Percentiles rank a stretch among this genome's conserved stretches.
Conservation (phyloP, 1,140 invertebrate species). For the Drosophila serrata region DNA sequence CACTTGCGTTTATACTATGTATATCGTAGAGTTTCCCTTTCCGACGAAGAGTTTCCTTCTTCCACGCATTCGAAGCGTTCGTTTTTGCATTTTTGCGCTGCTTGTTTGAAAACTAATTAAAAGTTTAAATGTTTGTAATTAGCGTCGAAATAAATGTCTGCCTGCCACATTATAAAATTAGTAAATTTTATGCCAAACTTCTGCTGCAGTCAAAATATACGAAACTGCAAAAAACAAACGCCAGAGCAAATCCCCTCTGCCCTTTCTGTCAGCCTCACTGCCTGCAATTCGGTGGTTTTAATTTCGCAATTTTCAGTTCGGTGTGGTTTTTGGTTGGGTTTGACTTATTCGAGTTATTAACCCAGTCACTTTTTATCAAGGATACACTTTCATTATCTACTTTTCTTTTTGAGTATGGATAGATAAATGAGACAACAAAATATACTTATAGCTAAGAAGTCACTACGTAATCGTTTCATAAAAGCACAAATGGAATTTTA, state of each 20-base stretch:
- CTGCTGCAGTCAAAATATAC: constrained; percentile 56
- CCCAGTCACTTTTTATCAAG: neutral
- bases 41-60: constrained; percentile 23
- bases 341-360: constrained; percentile 8
- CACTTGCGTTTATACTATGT: constrained; percentile 14
- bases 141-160: constrained; percentile 82
- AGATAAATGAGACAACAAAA: too few species aligned
- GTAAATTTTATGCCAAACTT: constrained; percentile 75
- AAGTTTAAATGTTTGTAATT: constrained; percentile 83
- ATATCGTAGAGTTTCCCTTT: constrained; percentile 18
- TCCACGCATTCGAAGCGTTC: constrained; percentile 32
- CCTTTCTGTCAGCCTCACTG: constrained; percentile 12
- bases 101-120: constrained; percentile 79
- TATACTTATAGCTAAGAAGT: neutral
- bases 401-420: too few species aligned
- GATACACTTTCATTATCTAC: neutral
- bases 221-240: constrained; percentile 42
- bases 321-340: constrained; percentile 33
- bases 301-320: constrained; percentile 43
- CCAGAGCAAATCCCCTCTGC: constrained; percentile 8
- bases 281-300: constrained; percentile 32
- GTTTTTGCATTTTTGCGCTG: constrained; percentile 37
- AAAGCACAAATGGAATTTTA: constrained; percentile 12
- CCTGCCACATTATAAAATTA: constrained; percentile 81
- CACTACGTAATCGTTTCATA: constrained; percentile 4